Percentiles rank a stretch among this genome's conserved stretches.
These are phyloP conservation scores for Drosophila mimetica DNA, from an alignment of 2,888 invertebrate genomes.

Conservation along the genomic window DNA sequence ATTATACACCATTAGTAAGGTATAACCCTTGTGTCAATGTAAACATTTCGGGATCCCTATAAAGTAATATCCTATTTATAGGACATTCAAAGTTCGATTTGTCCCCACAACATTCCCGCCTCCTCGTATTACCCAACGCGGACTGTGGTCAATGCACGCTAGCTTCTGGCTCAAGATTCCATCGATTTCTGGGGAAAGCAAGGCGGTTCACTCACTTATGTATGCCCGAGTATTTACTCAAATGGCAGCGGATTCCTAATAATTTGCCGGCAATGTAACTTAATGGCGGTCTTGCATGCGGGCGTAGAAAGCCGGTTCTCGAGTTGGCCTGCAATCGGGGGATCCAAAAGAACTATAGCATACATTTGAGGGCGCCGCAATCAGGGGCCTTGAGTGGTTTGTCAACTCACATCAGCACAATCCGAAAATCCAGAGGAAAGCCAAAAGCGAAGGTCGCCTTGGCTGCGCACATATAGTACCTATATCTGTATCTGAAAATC, in stretches of 20 bases:
- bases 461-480: constrained; percentile 8
- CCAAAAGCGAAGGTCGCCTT: constrained; percentile 57
- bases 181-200: constrained; percentile 65
- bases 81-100: constrained; percentile 21
- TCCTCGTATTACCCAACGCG: constrained; percentile 42
- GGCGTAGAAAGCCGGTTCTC: constrained; percentile 22
- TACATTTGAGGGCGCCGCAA: constrained; percentile 4
- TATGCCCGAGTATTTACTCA: constrained; percentile 29
- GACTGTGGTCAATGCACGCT: constrained; percentile 81
- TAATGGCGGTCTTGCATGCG: constrained; percentile 67
- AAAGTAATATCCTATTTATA: background rate
- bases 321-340: constrained; percentile 8
- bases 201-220: constrained; percentile 31
- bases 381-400: constrained; percentile 34
- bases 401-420: constrained; percentile 42
- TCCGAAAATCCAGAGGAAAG: constrained; percentile 19
- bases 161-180: constrained; percentile 59
- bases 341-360: constrained; percentile 7
- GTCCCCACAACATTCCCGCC: background rate
- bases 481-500: constrained; percentile 52
- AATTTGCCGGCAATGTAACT: constrained; percentile 53
- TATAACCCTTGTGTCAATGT: no score
- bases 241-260: constrained; percentile 47
- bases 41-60: no score
- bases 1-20: no score